phyloP scores from a whole-genome alignment of 2,797 vertebrate genomes.

The Picus viridis region DNA sequence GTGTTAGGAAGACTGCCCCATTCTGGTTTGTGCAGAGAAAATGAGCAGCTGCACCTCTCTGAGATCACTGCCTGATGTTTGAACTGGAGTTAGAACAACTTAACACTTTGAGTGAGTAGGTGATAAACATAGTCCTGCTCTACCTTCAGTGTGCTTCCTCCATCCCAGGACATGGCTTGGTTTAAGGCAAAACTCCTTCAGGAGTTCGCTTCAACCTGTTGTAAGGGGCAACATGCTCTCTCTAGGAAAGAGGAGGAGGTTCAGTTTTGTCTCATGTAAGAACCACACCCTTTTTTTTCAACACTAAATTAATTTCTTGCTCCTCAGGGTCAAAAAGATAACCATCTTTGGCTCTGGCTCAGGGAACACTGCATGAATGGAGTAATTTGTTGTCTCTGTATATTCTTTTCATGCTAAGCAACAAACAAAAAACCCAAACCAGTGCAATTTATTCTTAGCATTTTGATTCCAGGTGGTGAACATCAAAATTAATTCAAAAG shows the following conservation, averaged over 20 bases:
- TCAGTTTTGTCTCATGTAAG: not conserved
- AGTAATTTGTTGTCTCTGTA: not conserved
- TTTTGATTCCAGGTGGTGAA: not conserved
- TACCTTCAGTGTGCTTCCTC: not conserved
- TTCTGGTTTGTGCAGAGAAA: not conserved
- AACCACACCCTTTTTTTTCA: not conserved
- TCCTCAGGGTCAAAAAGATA: not conserved
- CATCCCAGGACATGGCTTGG: fast-evolving
- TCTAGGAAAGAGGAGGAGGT: not conserved
- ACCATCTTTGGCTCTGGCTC: not conserved
- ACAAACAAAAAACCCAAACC: not conserved
- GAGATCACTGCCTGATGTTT: fast-evolving
- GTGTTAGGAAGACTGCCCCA: not conserved
- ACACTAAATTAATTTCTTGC: not conserved
- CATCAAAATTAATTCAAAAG: not conserved
- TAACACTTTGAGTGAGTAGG: too few relatives aligned
- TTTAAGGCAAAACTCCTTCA: not conserved
- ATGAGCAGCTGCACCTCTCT: fast-evolving
- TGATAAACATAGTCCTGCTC: not conserved
- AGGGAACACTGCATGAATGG: not conserved
- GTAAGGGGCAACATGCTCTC: not conserved
- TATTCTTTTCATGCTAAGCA: not conserved
- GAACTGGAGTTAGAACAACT: not conserved
- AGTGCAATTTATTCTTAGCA: not conserved
- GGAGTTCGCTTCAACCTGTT: not conserved